Conservation (phyloP, 2,113 vertebrate genomes). For the Brevimyrus niger region DNA sequence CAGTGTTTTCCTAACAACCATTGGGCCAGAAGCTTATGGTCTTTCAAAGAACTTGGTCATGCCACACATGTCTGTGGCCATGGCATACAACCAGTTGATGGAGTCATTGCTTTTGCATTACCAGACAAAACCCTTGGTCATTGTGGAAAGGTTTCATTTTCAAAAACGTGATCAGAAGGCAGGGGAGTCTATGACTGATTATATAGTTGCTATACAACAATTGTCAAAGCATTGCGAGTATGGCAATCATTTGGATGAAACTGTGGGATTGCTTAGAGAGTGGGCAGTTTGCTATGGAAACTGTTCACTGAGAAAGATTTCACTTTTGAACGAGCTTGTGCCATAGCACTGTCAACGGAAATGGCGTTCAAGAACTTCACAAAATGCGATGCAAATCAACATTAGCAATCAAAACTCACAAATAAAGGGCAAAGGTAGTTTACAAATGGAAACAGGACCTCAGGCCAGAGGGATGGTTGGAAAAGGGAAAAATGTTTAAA, state of each 20-base stretch:
- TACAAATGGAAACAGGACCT: not conserved
- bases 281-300: not conserved
- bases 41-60: not conserved
- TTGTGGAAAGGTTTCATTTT: not conserved
- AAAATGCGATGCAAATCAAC: not conserved
- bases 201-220: not conserved
- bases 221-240: constrained; percentile 1
- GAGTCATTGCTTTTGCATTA: not conserved
- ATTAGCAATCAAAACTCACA: not conserved
- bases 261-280: not conserved
- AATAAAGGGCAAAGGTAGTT: not conserved
- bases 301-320: not conserved
- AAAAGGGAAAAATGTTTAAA: too few relatives aligned
- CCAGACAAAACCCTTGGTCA: not conserved
- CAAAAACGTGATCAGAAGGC: not conserved
- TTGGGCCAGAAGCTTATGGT: not conserved
- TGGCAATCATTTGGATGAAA: not conserved
- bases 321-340: not conserved
- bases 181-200: not conserved
- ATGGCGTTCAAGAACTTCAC: not conserved
- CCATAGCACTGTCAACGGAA: not conserved
- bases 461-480: not conserved
- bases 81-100: not conserved
- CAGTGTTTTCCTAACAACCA: not conserved
- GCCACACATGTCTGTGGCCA: not conserved